Evolutionary conservation across 2,888 invertebrate species (phyloP).

Genomic region (Glyphotaelius pellucidus): DNA sequence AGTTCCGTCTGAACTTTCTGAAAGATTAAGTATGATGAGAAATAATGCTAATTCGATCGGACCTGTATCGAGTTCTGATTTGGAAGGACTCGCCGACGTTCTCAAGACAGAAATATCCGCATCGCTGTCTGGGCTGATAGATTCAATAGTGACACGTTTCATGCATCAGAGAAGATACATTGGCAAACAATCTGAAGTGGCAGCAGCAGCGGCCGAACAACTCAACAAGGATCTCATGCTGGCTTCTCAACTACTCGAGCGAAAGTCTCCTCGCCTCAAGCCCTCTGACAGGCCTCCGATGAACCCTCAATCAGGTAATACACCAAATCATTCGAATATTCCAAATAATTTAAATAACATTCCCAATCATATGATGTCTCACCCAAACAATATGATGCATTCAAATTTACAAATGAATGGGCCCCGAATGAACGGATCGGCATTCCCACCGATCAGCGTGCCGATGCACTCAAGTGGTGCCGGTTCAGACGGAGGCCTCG

Average conservation of each 20-base stretch:
- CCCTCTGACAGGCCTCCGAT: slow-evolving; percentile 81
- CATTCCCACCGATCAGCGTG: slow-evolving; percentile 76
- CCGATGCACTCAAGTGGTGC: slow-evolving; percentile 73
- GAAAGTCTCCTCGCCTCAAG: slow-evolving; percentile 90
- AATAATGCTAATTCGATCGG: slow-evolving; percentile 82
- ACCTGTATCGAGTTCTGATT: slow-evolving; percentile 85
- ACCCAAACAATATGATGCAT: slow-evolving; percentile 75
- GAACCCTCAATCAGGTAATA: slow-evolving; percentile 78
- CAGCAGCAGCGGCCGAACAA: slow-evolving; percentile 89
- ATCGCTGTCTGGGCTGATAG: slow-evolving; percentile 89
- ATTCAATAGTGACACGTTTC: slow-evolving; percentile 91
- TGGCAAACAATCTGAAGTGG: slow-evolving; percentile 87
- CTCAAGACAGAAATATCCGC: slow-evolving; percentile 93
- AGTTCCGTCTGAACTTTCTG: slow-evolving; percentile 84
- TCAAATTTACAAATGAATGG: slow-evolving; percentile 78
- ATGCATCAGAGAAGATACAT: slow-evolving; percentile 87
- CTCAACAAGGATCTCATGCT: slow-evolving; percentile 90
- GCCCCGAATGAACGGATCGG: slow-evolving; percentile 79
- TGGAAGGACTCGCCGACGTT: slow-evolving; percentile 93
- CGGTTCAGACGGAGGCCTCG: slow-evolving; percentile 70
- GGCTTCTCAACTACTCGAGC: slow-evolving; percentile 88
- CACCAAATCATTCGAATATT: slow-evolving; percentile 74
- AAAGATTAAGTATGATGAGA: slow-evolving; percentile 86
- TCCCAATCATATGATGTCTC: slow-evolving; percentile 75
- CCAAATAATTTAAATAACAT: slow-evolving; percentile 68